phyloP scores from a whole-genome alignment of 2,797 vertebrate genomes.

The Anguilla pacifica region DNA sequence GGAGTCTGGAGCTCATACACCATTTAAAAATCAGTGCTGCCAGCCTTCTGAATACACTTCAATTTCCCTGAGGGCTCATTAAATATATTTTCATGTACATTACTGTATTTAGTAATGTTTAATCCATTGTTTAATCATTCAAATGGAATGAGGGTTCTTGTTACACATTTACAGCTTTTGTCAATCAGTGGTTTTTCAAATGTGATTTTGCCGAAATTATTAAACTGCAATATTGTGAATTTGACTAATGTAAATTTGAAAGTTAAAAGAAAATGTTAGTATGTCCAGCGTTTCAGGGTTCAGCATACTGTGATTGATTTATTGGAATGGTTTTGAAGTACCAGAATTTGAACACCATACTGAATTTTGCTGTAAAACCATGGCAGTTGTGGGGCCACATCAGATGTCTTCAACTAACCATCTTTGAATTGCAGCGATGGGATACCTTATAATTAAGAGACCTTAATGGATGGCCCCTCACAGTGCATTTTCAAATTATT shows the following conservation, averaged over 20 bases:
- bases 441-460: too few species aligned
- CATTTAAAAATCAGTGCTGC: too few species aligned
- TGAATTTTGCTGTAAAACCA: background rate
- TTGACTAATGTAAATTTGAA: background rate
- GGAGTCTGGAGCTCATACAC: too few species aligned
- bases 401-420: background rate
- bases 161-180: background rate
- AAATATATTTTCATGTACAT: background rate
- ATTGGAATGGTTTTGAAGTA: too few species aligned
- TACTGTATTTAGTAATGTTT: too few species aligned
- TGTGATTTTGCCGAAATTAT: background rate
- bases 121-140: background rate
- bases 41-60: too few species aligned
- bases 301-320: too few species aligned
- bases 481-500: too few species aligned
- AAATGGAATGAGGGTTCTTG: background rate
- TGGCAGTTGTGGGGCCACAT: background rate
- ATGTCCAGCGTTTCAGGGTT: background rate
- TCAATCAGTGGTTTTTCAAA: background rate
- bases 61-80: background rate
- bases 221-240: background rate
- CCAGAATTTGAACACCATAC: too few species aligned
- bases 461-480: too few species aligned
- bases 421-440: background rate
- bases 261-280: background rate